A percentile compares a stretch with the other conserved stretches of the same genome.
Evolutionary conservation across 2,113 vertebrate genomes (phyloP).

Genomic region (Solea senegalensis): DNA sequence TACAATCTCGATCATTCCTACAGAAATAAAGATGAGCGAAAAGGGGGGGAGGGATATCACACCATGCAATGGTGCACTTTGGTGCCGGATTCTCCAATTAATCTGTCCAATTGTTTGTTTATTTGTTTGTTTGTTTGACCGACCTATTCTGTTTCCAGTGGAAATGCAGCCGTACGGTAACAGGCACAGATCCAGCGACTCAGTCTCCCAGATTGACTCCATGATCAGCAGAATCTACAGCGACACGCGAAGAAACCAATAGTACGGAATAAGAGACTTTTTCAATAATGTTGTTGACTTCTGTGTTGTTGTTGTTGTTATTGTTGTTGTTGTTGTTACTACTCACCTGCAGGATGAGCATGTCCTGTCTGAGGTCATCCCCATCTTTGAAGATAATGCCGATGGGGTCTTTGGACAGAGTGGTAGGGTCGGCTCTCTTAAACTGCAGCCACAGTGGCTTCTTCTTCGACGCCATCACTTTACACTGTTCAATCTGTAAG

Average conservation of each 20-base stretch:
- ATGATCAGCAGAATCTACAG: slow-evolving; percentile 95
- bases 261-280: background rate
- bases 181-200: slow-evolving; percentile 93
- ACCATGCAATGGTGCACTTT: too few relatives aligned
- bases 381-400: slow-evolving; percentile 98
- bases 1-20: slow-evolving; percentile 98
- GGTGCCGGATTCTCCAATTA: too few relatives aligned
- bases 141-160: slow-evolving; percentile 97
- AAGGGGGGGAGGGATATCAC: background rate
- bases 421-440: slow-evolving; percentile 91
- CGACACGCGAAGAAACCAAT: background rate
- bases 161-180: slow-evolving; percentile 97
- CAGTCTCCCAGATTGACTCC: slow-evolving; percentile 98
- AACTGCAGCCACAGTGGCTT: slow-evolving; percentile 99
- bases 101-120: background rate
- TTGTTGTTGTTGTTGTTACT: background rate
- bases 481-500: slow-evolving; percentile 94
- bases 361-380: slow-evolving; percentile 96
- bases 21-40: background rate
- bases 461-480: slow-evolving; percentile 99
- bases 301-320: background rate
- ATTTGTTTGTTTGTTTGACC: background rate
- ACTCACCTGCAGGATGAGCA: slow-evolving; percentile 97
- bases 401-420: slow-evolving; percentile 93
- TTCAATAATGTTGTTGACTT: fast-evolving